These are phyloP conservation scores for Oryzias curvinotus DNA, from an alignment of 2,113 vertebrate genomes.

Conservation along the genomic window DNA sequence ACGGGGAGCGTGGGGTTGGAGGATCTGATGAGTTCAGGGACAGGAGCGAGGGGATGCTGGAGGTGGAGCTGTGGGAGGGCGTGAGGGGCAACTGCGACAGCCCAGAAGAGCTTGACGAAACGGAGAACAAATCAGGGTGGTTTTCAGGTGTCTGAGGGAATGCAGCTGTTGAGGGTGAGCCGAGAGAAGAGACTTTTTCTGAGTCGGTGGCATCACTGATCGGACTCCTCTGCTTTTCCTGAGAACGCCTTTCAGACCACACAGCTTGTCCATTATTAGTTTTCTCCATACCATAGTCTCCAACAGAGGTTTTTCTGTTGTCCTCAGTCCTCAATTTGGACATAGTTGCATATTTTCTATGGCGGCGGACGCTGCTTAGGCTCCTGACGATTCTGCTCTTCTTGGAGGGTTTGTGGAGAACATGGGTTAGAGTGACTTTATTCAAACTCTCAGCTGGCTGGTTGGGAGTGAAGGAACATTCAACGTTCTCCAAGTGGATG, in stretches of 20 bases:
- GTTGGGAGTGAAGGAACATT: conserved; percentile 59
- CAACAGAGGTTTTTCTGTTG: conserved; percentile 51
- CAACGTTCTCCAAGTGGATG: conserved; percentile 82
- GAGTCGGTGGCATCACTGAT: conserved; percentile 45
- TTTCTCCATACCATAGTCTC: conserved; percentile 23
- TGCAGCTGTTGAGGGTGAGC: conserved; percentile 12
- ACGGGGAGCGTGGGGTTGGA: conserved; percentile 50
- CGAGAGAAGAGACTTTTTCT: conserved; percentile 11
- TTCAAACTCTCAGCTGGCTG: conserved; percentile 72
- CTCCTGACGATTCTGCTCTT: conserved; percentile 75
- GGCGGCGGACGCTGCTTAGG: conserved; percentile 75
- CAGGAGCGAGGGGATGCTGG: conserved; percentile 54
- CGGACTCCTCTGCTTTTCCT: conserved; percentile 61
- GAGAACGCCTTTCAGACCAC: conserved; percentile 40
- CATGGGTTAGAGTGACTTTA: conserved; percentile 64
- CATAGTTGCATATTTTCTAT: conserved; percentile 61
- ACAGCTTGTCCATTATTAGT: conserved; percentile 23
- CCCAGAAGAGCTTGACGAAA: conserved; percentile 51
- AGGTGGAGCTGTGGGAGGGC: conserved; percentile 64
- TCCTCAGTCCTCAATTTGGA: conserved; percentile 65
- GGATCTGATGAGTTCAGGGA: conserved; percentile 64
- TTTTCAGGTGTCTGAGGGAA: conserved; percentile 30
- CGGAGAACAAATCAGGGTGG: conserved; percentile 20
- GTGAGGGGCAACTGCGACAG: conserved; percentile 39
- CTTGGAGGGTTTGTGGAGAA: conserved; percentile 73